These are phyloP conservation scores for Odobenus rosmarus DNA, from an alignment of 2,113 vertebrate species.

Conservation along the genomic window DNA sequence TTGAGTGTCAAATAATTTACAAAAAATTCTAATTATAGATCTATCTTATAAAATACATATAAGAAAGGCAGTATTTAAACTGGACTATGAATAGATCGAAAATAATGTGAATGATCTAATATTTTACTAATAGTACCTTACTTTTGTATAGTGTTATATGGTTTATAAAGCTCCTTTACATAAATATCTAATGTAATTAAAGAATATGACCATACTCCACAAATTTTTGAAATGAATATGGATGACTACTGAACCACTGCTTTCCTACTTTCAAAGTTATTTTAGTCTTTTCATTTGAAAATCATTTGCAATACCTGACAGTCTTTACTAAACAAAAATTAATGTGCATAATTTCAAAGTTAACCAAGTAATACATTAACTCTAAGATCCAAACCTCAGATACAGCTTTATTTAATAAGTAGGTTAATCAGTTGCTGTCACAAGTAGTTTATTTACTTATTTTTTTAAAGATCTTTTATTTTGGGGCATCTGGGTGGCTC, in stretches of 20 bases:
- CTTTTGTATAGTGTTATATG: neutral
- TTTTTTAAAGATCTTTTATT: neutral
- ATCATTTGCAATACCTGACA: neutral
- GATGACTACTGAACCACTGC: neutral
- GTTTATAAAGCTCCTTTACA: neutral
- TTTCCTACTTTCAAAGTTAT: neutral
- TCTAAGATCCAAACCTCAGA: neutral
- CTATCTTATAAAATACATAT: slow-evolving; percentile 1
- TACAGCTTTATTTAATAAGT: neutral
- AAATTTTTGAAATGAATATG: neutral
- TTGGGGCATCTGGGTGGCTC: neutral
- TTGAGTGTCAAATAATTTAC: slow-evolving; percentile 39
- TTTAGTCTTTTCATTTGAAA: slow-evolving; percentile 3
- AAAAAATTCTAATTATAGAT: slow-evolving; percentile 47
- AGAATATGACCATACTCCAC: neutral
- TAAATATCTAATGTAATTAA: neutral
- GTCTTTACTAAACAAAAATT: slow-evolving; percentile 22
- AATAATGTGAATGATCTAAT: neutral
- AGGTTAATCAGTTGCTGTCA: neutral
- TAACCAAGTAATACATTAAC: slow-evolving; percentile 8
- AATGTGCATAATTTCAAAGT: neutral
- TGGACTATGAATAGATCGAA: neutral
- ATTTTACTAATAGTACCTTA: neutral
- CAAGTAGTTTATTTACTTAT: neutral
- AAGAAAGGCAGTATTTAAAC: neutral